phyloP scores from a whole-genome alignment of 2,888 invertebrate species.

The Leptinotarsa peninsularis region DNA sequence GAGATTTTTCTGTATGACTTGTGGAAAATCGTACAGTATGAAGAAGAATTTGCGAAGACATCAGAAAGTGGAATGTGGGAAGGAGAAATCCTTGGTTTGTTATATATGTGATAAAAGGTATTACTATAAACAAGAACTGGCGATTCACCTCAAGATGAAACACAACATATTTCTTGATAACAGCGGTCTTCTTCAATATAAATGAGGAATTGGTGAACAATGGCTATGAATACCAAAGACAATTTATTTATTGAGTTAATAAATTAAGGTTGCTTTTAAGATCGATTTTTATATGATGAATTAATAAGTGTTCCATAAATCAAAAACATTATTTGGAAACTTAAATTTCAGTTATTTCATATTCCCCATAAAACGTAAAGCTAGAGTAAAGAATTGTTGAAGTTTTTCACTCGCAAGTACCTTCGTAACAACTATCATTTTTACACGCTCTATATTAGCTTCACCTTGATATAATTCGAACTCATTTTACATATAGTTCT shows the following conservation, averaged over 20 bases:
- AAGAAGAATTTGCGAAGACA: slow-evolving; percentile 79
- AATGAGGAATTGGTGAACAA: not conserved
- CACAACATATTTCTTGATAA: slow-evolving; percentile 38
- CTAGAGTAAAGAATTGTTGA: too few species aligned
- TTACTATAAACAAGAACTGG: slow-evolving; percentile 57
- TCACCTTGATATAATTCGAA: too few species aligned
- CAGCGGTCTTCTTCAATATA: slow-evolving; percentile 17
- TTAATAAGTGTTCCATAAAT: too few species aligned
- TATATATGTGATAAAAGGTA: slow-evolving; percentile 51
- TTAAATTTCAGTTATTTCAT: too few species aligned
- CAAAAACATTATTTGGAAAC: too few species aligned
- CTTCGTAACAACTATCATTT: too few species aligned
- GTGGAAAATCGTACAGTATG: slow-evolving; percentile 81
- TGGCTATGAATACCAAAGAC: slow-evolving; percentile 4
- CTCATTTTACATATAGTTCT: too few species aligned
- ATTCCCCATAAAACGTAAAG: too few species aligned
- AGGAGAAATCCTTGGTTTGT: slow-evolving; percentile 52
- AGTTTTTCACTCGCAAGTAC: too few species aligned
- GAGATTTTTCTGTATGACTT: slow-evolving; percentile 69
- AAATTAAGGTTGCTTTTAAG: not conserved
- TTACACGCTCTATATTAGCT: too few species aligned
- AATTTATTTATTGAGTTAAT: not conserved
- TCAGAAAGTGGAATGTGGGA: slow-evolving; percentile 78
- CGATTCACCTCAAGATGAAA: slow-evolving; percentile 49
- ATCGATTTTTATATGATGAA: too few species aligned